Evolutionary conservation across 2,888 invertebrate genomes (phyloP), one percentile per base, ranked within the genome.

Genomic region (Yponomeuta cagnagella): DNA sequence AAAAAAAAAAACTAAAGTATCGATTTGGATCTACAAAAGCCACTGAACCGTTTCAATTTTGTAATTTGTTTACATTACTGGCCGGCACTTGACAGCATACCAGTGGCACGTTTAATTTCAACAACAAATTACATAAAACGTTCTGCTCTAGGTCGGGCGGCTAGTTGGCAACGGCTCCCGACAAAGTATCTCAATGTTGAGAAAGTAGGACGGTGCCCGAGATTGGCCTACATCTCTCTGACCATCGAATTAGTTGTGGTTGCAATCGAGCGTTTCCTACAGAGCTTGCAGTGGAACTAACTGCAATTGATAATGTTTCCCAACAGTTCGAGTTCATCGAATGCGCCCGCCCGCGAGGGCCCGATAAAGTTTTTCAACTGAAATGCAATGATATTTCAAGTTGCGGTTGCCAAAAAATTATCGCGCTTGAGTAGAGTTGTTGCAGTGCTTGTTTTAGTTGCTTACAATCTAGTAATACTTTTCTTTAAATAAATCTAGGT

Each of bases 71-170:
- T 65, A 66, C 70, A 66, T 65, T 70, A 10, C 37, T 70, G 30
- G 37, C 70, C 70, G 70, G 63, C 63, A 63, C 9, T 68, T 75
- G 75, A 76, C 71, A 76, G 78, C 73, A 73, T 76, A 76, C 78
- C 76, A 76, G 76, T 74, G 76, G 75, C 85, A 84, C 82, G 83
- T 86, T 87, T 85, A 82, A 85, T 90, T 90, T 90, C 90, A 79
- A 88, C 86, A 90, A 88, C 85, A 87, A 85, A 86, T 91, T 91
- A 89, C 86, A 89, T 89, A 88, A 90, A 89, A 82, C 80, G 76
- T 83, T 85, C 85, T 84, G 84, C 86, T 64, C 37, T 12, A 30
- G 30, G 68, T 52, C 23, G 68, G 80, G 84, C 83, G 82, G 82
- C 82, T 80, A 78, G 88, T 83, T 88, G 89, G 87, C 87, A 88